phyloP scores from a whole-genome alignment of 1,140 invertebrate genomes.

The Nasonia vitripennis region DNA sequence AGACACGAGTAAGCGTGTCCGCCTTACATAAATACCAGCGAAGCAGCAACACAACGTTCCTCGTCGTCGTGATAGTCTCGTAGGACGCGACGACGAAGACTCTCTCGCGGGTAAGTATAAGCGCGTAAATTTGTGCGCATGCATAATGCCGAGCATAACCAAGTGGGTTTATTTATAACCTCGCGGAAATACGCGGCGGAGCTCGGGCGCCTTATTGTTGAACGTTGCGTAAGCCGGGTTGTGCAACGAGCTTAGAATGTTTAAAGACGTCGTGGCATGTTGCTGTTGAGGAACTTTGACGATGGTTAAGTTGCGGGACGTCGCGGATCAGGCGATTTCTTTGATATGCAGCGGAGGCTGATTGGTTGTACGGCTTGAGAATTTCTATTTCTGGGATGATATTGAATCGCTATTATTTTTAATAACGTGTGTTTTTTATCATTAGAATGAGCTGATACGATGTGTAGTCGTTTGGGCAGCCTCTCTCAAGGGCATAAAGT shows the following conservation, averaged over 20 bases:
- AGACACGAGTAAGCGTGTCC: not conserved
- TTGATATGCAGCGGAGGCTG: no score
- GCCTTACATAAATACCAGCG: not conserved
- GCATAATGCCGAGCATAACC: conserved; percentile 69
- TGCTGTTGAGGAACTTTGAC: not conserved
- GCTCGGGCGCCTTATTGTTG: conserved; percentile 65
- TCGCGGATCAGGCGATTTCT: no score
- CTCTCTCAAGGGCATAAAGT: no score
- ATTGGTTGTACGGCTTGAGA: no score
- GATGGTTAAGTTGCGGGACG: no score
- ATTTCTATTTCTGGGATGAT: no score
- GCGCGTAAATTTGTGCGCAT: conserved; percentile 63
- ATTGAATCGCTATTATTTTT: no score
- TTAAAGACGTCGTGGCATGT: conserved; percentile 2
- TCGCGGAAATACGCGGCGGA: conserved; percentile 63
- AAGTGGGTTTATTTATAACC: conserved; percentile 71
- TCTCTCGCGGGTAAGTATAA: conserved; percentile 52
- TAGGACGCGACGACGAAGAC: not conserved
- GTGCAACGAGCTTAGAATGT: conserved; percentile 57
- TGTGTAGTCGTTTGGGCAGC: no score
- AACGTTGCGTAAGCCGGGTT: conserved; percentile 66
- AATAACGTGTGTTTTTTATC: no score
- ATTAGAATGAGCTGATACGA: no score
- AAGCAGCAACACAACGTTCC: not conserved
- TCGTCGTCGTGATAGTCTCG: conserved; percentile 15